Evolutionary conservation across 2,888 invertebrate species (phyloP), one percentile per base, ranked within the genome.

Genomic region (Trissoscelio sp.): DNA sequence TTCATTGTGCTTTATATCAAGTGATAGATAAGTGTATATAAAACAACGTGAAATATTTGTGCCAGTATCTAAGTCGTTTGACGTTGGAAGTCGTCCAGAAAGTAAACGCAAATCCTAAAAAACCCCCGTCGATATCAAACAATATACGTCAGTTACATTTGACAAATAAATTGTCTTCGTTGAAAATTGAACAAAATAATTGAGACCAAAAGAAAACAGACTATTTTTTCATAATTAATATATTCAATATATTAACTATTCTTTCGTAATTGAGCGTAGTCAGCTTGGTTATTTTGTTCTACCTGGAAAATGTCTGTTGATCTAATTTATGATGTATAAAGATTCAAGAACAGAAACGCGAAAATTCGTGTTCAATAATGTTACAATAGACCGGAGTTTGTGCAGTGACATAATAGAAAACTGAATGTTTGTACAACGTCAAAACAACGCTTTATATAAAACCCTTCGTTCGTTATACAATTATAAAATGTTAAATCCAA

Each of bases 21-120:
- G 46, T 66, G 11, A 24, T 67, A 42, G 53, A 28, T 37, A 67
- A 67, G 53, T 67, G 39, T 53, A 53, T 24, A 24, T 24, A 24
- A 64, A 48, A 66, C 24, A 62, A 48, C 22, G 37, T 31, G 51
- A 34, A 34, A 34, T 34, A 34, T 34, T 34, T 34, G 34, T 34
- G 34, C 9, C 3, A 34, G 34, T 34, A 34, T 34, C 34, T 9
- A 34, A 34, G 34, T 34, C 34, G 34, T 11, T 34, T 9, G 9
- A 34, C 20, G 5, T 44, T 44, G 18, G 14, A 14, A 39, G 39
- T 39, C 34, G 34, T 34, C 34, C 34, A 9, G 2, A 34, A 4
- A 34, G 4, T 11, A 34, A 34, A 34, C 5, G 7, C 34, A 11
- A 37, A 2, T 5, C 34, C 34, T 34, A 34, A 34, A 34, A 9